These are phyloP conservation scores for Charaxes varanes DNA, from an alignment of 1,140 invertebrate species.

Conservation along the genomic window DNA sequence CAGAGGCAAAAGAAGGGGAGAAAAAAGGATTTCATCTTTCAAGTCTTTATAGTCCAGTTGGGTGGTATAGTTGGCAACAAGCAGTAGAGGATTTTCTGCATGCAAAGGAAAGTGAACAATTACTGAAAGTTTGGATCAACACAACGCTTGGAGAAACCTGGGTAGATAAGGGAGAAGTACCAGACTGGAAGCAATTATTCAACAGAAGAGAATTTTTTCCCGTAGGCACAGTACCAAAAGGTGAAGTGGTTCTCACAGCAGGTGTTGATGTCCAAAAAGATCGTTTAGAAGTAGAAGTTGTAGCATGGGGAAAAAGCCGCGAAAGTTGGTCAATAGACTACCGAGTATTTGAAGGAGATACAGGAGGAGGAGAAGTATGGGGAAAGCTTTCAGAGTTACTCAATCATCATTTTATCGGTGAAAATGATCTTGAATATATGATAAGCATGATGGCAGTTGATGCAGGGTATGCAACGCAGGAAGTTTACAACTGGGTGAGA, in stretches of 20 bases:
- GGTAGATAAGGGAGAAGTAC: conserved; percentile 6
- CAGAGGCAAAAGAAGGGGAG: too few species aligned
- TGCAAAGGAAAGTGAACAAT: too few species aligned
- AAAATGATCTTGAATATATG: too few species aligned
- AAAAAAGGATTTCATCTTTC: too few species aligned
- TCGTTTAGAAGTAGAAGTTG: conserved; percentile 10
- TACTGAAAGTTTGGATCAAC: conserved; percentile 4
- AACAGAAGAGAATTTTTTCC: conserved; percentile 4
- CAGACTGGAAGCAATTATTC: conserved; percentile 6
- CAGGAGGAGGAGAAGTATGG: conserved; percentile 4
- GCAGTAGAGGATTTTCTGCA: too few species aligned
- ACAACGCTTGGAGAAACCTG: conserved; percentile 3
- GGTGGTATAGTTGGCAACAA: too few species aligned
- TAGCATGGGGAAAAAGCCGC: conserved; percentile 5
- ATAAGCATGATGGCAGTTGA: too few species aligned
- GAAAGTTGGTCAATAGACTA: conserved; percentile 11
- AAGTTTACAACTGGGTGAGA: too few species aligned
- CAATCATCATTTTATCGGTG: too few species aligned
- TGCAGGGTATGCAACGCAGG: too few species aligned
- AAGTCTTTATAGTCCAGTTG: conserved; percentile 7
- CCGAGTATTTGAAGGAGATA: conserved; percentile 6
- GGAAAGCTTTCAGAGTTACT: too few species aligned
- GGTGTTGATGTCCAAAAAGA: conserved; percentile 6
- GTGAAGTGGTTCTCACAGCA: conserved; percentile 5
- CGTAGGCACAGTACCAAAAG: background rate